Percentiles rank a stretch among this genome's conserved stretches.
phyloP scores from a whole-genome alignment of 2,113 vertebrate species.

The Nyctereutes procyonoides region DNA sequence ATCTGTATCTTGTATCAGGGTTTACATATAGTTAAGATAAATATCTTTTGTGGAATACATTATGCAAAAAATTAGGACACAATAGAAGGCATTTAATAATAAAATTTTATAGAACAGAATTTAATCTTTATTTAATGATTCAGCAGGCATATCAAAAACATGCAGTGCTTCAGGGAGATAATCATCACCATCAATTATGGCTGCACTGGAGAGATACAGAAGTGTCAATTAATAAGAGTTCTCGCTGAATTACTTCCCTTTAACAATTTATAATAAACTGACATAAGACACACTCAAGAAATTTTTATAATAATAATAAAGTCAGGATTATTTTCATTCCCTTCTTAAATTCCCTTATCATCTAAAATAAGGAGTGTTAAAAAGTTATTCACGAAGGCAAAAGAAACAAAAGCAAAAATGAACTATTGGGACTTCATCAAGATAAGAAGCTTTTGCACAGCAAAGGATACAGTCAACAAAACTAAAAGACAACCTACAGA shows the following conservation, averaged over 20 bases:
- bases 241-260: neutral
- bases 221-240: neutral
- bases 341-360: neutral
- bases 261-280: neutral
- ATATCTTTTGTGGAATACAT: neutral
- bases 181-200: neutral
- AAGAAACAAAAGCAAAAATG: too few relatives aligned
- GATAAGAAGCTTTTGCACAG: too few relatives aligned
- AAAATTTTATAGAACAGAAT: neutral
- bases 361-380: neutral
- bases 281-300: neutral
- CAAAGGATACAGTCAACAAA: too few relatives aligned
- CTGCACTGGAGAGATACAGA: neutral
- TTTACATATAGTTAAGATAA: neutral
- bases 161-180: neutral
- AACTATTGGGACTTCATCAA: too few relatives aligned
- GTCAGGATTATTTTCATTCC: neutral
- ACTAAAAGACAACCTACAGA: too few relatives aligned
- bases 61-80: slow-evolving; percentile 16
- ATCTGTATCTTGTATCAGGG: neutral
- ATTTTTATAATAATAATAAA: neutral
- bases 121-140: neutral
- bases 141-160: neutral
- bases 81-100: neutral
- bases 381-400: too few relatives aligned